phyloP scores from a whole-genome alignment of 2,888 invertebrate genomes.

The Cryptocephalus moraei region DNA sequence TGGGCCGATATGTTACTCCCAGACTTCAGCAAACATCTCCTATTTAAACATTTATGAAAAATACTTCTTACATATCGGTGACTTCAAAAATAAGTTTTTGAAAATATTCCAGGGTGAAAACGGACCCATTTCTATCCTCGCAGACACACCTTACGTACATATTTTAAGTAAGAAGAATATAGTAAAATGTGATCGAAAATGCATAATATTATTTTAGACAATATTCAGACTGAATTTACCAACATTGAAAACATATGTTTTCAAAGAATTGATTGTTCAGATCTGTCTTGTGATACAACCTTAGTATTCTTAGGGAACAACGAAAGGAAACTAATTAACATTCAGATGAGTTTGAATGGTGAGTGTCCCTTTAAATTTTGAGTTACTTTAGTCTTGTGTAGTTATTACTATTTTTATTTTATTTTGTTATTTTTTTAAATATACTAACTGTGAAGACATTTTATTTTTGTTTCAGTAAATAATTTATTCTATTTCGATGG shows the following conservation, averaged over 20 bases:
- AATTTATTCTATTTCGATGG: conserved; percentile 50
- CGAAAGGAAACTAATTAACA: conserved; percentile 42
- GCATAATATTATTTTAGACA: conserved; percentile 6
- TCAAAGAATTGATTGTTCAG: conserved; percentile 15
- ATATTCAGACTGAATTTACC: conserved; percentile 5
- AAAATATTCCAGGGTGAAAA: conserved; percentile 31
- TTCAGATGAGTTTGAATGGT: conserved; percentile 30
- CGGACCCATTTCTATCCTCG: conserved; percentile 46
- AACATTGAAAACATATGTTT: conserved; percentile 8
- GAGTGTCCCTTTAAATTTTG: conserved; percentile 1
- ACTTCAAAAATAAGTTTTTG: conserved; percentile 30
- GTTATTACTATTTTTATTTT: no score
- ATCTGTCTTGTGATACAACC: conserved; percentile 29
- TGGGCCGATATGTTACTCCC: conserved; percentile 79
- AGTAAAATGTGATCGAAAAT: no score
- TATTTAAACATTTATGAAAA: conserved; percentile 65
- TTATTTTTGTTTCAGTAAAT: conserved; percentile 35
- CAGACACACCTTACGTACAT: conserved; percentile 59
- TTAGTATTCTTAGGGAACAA: conserved; percentile 46
- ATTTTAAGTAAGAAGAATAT: conserved; percentile 39
- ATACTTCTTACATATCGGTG: conserved; percentile 41
- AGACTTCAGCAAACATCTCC: conserved; percentile 58
- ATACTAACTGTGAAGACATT: no score
- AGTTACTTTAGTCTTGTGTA: background rate
- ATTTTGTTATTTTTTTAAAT: no score